These are phyloP conservation scores for Ctenochaetus hawaiiensis DNA, from an alignment of 2,797 vertebrate genomes.

Conservation along the genomic window DNA sequence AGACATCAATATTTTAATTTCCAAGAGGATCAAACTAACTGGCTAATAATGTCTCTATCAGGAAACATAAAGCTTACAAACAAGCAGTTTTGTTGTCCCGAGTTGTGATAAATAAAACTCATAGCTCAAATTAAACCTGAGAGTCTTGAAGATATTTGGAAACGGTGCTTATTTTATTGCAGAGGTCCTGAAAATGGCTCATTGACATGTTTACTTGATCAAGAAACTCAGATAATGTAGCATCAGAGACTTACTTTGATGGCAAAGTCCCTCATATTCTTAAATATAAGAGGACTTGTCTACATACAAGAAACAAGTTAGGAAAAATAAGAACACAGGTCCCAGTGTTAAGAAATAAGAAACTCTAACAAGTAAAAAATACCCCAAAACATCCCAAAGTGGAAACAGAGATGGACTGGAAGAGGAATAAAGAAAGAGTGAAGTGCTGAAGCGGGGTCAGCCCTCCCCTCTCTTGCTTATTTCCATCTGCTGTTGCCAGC, in stretches of 20 bases:
- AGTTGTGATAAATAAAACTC: constrained; percentile 10
- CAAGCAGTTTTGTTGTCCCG: constrained; percentile 33
- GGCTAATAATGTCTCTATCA: constrained; percentile 50
- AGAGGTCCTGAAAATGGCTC: background rate
- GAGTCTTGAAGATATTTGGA: background rate
- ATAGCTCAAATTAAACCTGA: constrained; percentile 10
- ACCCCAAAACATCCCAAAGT: background rate
- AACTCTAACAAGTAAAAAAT: background rate
- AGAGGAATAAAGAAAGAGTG: constrained; percentile 16
- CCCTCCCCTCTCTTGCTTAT: constrained; percentile 60
- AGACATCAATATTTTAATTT: constrained; percentile 82
- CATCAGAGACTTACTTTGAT: background rate
- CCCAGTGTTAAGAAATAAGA: background rate
- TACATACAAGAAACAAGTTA: background rate
- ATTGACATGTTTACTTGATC: background rate
- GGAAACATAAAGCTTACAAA: constrained; percentile 46
- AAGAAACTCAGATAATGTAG: background rate
- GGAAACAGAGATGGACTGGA: constrained; percentile 2
- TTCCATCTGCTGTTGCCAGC: constrained; percentile 75
- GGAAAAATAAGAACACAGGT: background rate
- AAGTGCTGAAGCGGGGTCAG: constrained; percentile 58
- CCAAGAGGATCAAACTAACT: constrained; percentile 60
- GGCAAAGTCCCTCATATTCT: background rate
- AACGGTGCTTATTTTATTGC: background rate
- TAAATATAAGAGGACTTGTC: background rate